Evolutionary conservation across 2,797 vertebrate genomes (phyloP).

Genomic region (Varecia variegata): DNA sequence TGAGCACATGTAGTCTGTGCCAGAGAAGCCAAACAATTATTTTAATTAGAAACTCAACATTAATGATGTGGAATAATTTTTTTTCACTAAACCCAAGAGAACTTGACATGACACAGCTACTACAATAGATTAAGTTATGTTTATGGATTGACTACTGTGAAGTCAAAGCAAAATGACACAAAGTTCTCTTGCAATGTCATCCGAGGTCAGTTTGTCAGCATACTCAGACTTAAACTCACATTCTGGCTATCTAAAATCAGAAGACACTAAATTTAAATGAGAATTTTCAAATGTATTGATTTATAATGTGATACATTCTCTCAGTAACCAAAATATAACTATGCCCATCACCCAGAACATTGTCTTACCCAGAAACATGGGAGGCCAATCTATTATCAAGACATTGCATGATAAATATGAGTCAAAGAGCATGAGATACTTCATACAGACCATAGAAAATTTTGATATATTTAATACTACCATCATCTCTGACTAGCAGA

Average conservation of each 20-base stretch:
- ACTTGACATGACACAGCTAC: neutral
- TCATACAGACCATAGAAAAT: neutral
- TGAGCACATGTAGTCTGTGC: neutral
- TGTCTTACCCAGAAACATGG: neutral
- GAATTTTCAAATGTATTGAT: neutral
- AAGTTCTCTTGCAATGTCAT: neutral
- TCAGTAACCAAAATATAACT: neutral
- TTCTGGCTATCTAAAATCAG: neutral
- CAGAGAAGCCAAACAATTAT: neutral
- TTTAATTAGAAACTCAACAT: slow-evolving; percentile 15
- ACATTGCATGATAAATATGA: neutral
- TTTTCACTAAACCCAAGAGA: neutral
- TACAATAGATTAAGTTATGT: neutral
- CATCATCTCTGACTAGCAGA: neutral
- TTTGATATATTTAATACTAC: neutral
- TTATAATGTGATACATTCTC: neutral
- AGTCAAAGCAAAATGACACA: neutral
- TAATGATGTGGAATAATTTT: neutral
- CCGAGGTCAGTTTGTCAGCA: neutral
- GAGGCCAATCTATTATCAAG: neutral
- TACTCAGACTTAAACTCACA: neutral
- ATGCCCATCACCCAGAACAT: neutral
- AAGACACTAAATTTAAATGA: neutral
- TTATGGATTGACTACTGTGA: neutral
- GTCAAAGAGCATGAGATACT: neutral